phyloP scores from a whole-genome alignment of 2,888 invertebrate genomes.

The Poecilobothrus nobilitatus region DNA sequence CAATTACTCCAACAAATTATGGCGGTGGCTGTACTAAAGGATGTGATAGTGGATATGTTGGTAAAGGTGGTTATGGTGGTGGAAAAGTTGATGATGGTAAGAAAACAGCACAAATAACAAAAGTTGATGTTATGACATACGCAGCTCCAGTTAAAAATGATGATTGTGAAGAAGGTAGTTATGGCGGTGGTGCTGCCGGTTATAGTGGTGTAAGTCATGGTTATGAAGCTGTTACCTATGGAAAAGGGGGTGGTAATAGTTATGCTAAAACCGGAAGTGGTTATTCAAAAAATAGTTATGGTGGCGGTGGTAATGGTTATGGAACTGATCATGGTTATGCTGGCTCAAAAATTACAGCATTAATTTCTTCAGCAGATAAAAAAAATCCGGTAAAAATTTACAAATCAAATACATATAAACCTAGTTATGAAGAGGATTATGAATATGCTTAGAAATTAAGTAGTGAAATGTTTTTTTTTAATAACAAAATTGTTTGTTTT shows the following conservation, averaged over 20 bases:
- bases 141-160: background rate
- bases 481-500: background rate
- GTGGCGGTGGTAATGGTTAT: background rate
- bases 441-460: background rate
- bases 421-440: background rate
- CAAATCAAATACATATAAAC: background rate
- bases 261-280: background rate
- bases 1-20: background rate
- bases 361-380: background rate
- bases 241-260: slow-evolving; percentile 12
- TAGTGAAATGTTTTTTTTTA: background rate
- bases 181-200: slow-evolving; percentile 19
- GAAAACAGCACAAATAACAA: slow-evolving; percentile 7
- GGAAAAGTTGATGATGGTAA: background rate
- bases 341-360: background rate
- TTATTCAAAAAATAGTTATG: background rate
- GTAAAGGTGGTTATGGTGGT: too few species aligned
- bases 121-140: slow-evolving; percentile 9
- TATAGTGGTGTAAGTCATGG: slow-evolving; percentile 18
- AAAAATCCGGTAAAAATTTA: background rate
- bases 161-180: slow-evolving; percentile 15
- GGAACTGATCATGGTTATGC: background rate
- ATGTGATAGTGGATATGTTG: background rate
- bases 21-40: background rate
- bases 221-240: slow-evolving; percentile 17